phyloP scores from a whole-genome alignment of 2,888 invertebrate species.

The Agrilus mali region DNA sequence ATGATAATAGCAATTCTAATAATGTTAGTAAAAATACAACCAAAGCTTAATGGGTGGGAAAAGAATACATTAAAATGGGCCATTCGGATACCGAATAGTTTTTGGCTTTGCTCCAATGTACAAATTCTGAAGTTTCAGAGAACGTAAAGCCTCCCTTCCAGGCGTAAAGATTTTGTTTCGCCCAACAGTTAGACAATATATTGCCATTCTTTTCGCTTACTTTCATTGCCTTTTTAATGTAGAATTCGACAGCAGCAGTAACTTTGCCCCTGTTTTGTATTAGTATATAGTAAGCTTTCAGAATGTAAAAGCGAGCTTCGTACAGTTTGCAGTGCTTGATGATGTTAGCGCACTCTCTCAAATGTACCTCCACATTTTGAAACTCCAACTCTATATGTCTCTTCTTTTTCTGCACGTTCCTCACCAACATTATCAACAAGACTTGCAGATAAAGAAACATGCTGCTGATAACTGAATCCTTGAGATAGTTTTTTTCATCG shows the following conservation, averaged over 20 bases:
- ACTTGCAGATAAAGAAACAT: constrained; percentile 15
- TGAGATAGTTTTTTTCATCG: constrained; percentile 3
- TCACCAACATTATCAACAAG: constrained; percentile 12
- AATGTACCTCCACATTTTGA: constrained; percentile 6
- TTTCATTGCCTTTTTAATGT: constrained; percentile 12
- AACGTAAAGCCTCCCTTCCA: constrained; percentile 18
- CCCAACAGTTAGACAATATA: constrained; percentile 17
- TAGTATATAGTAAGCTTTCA: constrained; percentile 15
- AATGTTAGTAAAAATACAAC: too few species aligned
- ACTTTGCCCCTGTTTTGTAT: constrained; percentile 8
- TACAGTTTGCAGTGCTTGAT: constrained; percentile 17
- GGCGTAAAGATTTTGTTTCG: constrained; percentile 13
- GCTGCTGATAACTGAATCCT: constrained; percentile 11
- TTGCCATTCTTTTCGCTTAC: constrained; percentile 15
- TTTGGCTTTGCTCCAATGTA: constrained; percentile 16
- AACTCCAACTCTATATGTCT: constrained; percentile 7
- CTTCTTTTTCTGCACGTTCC: constrained; percentile 9
- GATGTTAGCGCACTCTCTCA: constrained; percentile 10
- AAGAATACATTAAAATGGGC: constrained; percentile 19
- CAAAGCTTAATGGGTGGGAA: constrained; percentile 11
- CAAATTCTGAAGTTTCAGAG: constrained; percentile 9
- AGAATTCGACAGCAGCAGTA: constrained; percentile 1
- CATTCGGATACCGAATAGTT: constrained; percentile 15
- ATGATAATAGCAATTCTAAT: too few species aligned
- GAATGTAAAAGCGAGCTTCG: constrained; percentile 16